Percentiles rank a stretch among this genome's conserved stretches.
phyloP scores from a whole-genome alignment of 1,140 invertebrate species.

The Drosophila serrata region DNA sequence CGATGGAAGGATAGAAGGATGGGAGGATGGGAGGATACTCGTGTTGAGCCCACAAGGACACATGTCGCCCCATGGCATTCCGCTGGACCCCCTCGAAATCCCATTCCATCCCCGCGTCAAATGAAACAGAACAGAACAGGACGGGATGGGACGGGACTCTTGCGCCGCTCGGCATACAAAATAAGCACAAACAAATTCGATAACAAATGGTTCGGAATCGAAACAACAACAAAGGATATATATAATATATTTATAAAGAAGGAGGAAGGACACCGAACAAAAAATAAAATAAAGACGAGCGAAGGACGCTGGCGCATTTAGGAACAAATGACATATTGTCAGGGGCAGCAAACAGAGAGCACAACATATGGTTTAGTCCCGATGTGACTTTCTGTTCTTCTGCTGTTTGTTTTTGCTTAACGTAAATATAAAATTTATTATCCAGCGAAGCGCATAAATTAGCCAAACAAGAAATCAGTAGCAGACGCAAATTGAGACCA shows the following conservation, averaged over 20 bases:
- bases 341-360: conserved; percentile 21
- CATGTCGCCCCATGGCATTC: conserved; percentile 50
- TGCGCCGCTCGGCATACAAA: conserved; percentile 67
- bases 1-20: not conserved
- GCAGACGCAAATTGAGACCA: conserved; percentile 52
- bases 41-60: conserved; percentile 53
- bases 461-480: conserved; percentile 67
- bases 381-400: conserved; percentile 28
- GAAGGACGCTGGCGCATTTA: conserved; percentile 65
- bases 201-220: conserved; percentile 80
- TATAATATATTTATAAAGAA: conserved; percentile 60
- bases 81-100: conserved; percentile 10
- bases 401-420: conserved; percentile 66
- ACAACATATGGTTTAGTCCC: conserved; percentile 34
- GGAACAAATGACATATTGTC: conserved; percentile 83
- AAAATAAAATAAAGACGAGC: conserved; percentile 40
- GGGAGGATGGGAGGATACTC: conserved; percentile 7
- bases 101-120: conserved; percentile 14
- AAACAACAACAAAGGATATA: conserved; percentile 67
- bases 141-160: conserved; percentile 15
- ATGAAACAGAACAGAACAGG: conserved; percentile 14
- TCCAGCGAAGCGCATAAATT: conserved; percentile 75
- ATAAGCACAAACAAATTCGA: conserved; percentile 80
- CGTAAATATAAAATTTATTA: conserved; percentile 84
- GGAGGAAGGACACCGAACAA: not conserved